These are phyloP conservation scores for Xestia sexstrigata DNA, from an alignment of 2,888 invertebrate genomes.

Conservation along the genomic window DNA sequence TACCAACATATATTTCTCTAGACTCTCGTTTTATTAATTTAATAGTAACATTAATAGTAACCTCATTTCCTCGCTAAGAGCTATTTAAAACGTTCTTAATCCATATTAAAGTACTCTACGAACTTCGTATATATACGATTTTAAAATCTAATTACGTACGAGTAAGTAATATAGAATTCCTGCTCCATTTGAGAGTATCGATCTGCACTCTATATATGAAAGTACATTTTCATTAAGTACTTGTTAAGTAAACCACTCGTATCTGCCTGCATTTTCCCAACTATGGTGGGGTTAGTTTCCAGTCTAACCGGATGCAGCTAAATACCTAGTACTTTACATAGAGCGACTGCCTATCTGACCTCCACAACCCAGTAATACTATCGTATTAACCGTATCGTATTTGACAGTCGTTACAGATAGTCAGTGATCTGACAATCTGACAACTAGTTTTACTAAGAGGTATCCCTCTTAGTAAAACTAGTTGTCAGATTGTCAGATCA, in stretches of 20 bases:
- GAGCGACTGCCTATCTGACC: too few species aligned
- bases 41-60: conserved; percentile 8
- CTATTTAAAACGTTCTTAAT: conserved; percentile 36
- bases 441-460: too few species aligned
- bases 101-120: conserved; percentile 19
- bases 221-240: not conserved
- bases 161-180: conserved; percentile 5
- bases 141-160: conserved; percentile 25
- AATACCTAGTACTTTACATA: too few species aligned
- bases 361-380: not conserved
- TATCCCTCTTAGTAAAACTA: not conserved
- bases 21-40: conserved; percentile 20
- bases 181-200: conserved; percentile 18
- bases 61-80: conserved; percentile 16
- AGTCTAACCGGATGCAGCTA: not conserved
- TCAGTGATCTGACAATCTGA: too few species aligned
- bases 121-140: conserved; percentile 11
- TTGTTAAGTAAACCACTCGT: not conserved
- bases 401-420: too few species aligned
- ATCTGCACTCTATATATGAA: not conserved
- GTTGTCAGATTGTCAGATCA: not conserved
- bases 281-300: not conserved
- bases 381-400: too few species aligned
- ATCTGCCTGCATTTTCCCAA: not conserved
- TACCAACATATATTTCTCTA: not conserved